Conservation (phyloP, 2,888 invertebrate species). For the Leptodirus hochenwartii region DNA sequence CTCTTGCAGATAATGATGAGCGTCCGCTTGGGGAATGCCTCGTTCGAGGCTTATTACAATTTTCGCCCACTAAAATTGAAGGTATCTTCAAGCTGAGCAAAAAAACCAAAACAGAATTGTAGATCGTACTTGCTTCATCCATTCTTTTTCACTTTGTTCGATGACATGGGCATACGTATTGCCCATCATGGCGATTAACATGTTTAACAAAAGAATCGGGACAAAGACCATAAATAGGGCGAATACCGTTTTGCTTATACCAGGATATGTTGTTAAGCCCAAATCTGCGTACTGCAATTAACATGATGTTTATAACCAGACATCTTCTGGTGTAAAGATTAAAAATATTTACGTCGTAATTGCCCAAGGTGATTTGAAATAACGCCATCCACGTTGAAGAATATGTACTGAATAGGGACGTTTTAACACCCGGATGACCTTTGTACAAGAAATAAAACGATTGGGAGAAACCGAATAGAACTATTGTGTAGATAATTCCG, state of each 20-base stretch:
- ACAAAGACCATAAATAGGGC: constrained; percentile 96
- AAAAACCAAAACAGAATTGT: constrained; percentile 2
- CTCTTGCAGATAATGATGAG: constrained; percentile 80
- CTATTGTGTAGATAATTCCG: constrained; percentile 89
- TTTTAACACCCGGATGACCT: constrained; percentile 65
- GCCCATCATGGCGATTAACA: constrained; percentile 99
- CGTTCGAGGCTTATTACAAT: constrained; percentile 93
- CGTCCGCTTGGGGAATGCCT: constrained; percentile 77
- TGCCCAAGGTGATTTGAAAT: constrained; percentile 93
- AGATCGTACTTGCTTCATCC: constrained; percentile 70
- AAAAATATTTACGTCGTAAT: constrained; percentile 72
- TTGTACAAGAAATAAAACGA: constrained; percentile 91
- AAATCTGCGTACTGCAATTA: constrained; percentile 77
- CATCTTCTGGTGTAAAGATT: too few relatives aligned
- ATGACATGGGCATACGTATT: constrained; percentile 97
- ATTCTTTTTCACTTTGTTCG: constrained; percentile 96
- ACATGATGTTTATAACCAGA: constrained; percentile 4
- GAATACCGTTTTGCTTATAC: constrained; percentile 89
- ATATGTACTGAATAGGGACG: constrained; percentile 67
- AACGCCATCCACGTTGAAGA: constrained; percentile 93
- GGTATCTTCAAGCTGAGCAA: background rate
- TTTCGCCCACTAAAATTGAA: constrained; percentile 84
- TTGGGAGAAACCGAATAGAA: constrained; percentile 90
- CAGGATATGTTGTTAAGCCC: constrained; percentile 75
- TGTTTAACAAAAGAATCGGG: constrained; percentile 89